Evolutionary conservation across 2,113 vertebrate species (phyloP).

Genomic region (Rhodinocichla rosea): DNA sequence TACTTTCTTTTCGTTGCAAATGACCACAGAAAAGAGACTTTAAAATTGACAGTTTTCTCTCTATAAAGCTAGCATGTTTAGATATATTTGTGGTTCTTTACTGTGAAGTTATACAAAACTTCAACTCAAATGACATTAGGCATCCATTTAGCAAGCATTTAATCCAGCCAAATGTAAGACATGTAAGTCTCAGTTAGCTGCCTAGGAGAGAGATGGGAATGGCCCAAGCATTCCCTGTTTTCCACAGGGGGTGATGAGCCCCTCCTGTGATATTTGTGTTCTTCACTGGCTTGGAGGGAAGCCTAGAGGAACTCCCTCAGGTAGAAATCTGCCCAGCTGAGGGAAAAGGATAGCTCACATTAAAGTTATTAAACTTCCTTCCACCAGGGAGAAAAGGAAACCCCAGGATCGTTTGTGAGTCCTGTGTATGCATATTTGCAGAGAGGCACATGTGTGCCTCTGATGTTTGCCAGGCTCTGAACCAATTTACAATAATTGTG

Average conservation of each 20-base stretch:
- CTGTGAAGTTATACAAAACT: background rate
- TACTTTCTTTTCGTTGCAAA: background rate
- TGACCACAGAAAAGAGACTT: background rate
- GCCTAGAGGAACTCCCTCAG: background rate
- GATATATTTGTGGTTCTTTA: background rate
- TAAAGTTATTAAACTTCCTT: background rate
- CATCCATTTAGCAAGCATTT: background rate
- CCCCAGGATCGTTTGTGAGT: background rate
- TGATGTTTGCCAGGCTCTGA: background rate
- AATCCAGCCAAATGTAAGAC: background rate
- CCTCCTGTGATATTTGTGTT: background rate
- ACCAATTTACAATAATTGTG: background rate
- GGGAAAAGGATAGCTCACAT: background rate
- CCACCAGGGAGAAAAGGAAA: background rate
- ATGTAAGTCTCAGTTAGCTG: background rate
- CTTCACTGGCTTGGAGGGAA: background rate
- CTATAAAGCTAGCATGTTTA: background rate
- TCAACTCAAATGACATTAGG: background rate
- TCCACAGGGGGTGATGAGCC: background rate
- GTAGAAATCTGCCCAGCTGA: background rate
- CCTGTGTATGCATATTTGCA: background rate
- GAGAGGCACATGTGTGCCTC: background rate
- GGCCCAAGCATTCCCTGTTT: background rate
- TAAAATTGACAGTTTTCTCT: background rate
- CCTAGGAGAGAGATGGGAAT: background rate